phyloP scores from a whole-genome alignment of 2,797 vertebrate species.

The Percopsis omiscomaycus region DNA sequence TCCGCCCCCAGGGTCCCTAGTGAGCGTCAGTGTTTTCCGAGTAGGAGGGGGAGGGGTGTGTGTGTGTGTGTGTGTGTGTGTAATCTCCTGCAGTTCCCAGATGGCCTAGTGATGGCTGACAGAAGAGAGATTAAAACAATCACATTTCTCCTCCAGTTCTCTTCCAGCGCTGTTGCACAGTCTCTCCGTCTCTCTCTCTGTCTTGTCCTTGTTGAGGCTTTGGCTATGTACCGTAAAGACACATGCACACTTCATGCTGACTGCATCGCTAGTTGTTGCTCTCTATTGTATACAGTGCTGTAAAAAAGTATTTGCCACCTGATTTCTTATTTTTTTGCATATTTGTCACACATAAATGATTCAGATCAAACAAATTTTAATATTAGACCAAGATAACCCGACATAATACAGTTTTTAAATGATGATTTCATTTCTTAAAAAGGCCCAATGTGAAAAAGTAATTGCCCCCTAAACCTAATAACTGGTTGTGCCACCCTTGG shows the following conservation, averaged over 20 bases:
- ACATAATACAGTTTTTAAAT: too few species aligned
- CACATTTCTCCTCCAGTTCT: constrained; percentile 55
- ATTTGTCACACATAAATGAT: too few species aligned
- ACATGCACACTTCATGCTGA: neutral
- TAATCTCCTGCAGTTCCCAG: constrained; percentile 80
- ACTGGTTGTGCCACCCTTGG: neutral
- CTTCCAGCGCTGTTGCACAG: constrained; percentile 27
- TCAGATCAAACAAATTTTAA: too few species aligned
- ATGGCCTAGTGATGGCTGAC: constrained; percentile 74
- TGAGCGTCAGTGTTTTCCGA: constrained; percentile 32
- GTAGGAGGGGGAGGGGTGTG: constrained; percentile 34
- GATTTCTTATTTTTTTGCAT: too few species aligned
- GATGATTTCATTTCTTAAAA: too few species aligned
- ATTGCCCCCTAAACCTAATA: constrained; percentile 8
- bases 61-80: constrained; percentile 44
- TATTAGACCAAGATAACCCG: too few species aligned
- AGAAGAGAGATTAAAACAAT: constrained; percentile 71
- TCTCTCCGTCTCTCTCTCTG: constrained; percentile 27
- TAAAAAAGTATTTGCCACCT: too few species aligned
- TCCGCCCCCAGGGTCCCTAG: constrained; percentile 40
- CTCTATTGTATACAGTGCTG: too few species aligned
- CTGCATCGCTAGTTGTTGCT: too few species aligned
- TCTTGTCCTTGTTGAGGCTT: constrained; percentile 29
- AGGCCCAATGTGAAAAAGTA: neutral
- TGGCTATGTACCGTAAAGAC: constrained; percentile 1